These are phyloP conservation scores for Zapus hudsonius DNA, from an alignment of 2,113 vertebrate species.

Conservation along the genomic window DNA sequence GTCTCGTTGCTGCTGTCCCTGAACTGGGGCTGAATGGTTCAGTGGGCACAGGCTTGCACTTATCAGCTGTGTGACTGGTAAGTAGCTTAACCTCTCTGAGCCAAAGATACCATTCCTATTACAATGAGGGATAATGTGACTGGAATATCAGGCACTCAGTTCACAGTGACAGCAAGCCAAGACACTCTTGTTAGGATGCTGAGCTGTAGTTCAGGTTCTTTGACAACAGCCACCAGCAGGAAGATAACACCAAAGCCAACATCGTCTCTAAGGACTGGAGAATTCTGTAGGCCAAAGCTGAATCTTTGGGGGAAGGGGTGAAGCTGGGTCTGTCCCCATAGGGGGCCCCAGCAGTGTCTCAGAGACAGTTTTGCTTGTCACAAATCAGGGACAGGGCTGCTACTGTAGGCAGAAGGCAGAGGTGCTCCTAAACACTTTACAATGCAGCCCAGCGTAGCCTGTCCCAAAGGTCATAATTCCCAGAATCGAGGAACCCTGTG, in stretches of 20 bases:
- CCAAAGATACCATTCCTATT: background rate
- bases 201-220: background rate
- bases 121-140: background rate
- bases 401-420: background rate
- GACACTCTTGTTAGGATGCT: background rate
- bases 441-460: no score
- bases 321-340: background rate
- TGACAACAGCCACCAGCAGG: background rate
- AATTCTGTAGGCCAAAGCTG: background rate
- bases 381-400: background rate
- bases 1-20: background rate
- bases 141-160: background rate
- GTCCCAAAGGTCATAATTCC: accelerated
- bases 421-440: background rate
- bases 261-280: background rate
- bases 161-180: background rate
- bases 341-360: background rate
- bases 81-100: background rate
- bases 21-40: background rate
- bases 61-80: background rate
- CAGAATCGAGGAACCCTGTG: accelerated
- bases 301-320: background rate
- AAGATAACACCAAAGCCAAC: background rate
- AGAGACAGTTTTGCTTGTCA: background rate
- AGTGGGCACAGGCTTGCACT: background rate